Evolutionary conservation across 2,797 vertebrate genomes (phyloP).

Genomic region (Microctenopoma steveboyesi): DNA sequence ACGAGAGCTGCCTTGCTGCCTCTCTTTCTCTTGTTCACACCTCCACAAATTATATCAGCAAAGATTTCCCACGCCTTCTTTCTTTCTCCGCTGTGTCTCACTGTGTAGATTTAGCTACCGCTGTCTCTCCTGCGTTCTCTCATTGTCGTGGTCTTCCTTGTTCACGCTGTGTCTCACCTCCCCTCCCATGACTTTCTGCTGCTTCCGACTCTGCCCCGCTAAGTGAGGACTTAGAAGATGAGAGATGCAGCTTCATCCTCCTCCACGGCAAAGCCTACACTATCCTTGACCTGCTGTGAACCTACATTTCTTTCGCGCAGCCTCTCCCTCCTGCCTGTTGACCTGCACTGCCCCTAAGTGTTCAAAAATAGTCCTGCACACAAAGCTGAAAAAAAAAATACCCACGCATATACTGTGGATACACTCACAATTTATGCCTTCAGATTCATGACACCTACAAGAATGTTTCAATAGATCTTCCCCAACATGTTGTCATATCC

Average conservation of each 20-base stretch:
- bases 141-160: constrained; percentile 8
- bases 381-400: constrained; percentile 2
- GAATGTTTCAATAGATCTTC: background rate
- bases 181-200: constrained; percentile 18
- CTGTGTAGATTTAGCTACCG: constrained; percentile 7
- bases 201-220: constrained; percentile 17
- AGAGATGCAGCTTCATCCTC: constrained; percentile 14
- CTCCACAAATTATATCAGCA: constrained; percentile 36
- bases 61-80: constrained; percentile 16
- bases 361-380: constrained; percentile 52
- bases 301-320: constrained; percentile 8
- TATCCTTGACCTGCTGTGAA: constrained; percentile 23
- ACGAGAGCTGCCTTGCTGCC: constrained; percentile 4
- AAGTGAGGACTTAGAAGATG: constrained; percentile 8
- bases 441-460: background rate
- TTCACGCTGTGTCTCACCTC: constrained; percentile 22
- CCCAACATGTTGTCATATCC: background rate
- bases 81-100: constrained; percentile 19
- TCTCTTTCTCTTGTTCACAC: constrained; percentile 31
- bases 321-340: constrained; percentile 31
- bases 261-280: constrained; percentile 14
- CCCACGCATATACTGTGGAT: background rate
- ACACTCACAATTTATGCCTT: background rate
- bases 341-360: constrained; percentile 65
- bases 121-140: constrained; percentile 25